phyloP scores from a whole-genome alignment of 2,797 vertebrate genomes.

The Sciurus vulgaris region DNA sequence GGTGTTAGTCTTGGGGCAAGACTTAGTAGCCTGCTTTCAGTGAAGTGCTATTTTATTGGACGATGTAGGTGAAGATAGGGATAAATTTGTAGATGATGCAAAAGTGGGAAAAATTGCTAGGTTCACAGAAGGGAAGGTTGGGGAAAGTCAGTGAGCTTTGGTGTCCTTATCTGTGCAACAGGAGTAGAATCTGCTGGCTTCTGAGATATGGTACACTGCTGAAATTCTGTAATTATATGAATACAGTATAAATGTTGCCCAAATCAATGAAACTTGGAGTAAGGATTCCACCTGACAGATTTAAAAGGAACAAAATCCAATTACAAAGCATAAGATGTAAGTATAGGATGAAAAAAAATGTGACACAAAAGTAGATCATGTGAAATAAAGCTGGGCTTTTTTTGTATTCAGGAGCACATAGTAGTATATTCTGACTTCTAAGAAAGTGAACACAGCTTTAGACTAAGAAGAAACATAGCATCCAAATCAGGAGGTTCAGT shows the following conservation, averaged over 20 bases:
- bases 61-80: neutral
- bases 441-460: neutral
- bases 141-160: neutral
- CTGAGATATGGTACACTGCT: neutral
- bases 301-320: slow-evolving; percentile 22
- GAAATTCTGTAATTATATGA: slow-evolving; percentile 1
- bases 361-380: neutral
- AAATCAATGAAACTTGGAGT: neutral
- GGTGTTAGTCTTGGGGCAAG: neutral
- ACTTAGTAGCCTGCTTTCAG: neutral
- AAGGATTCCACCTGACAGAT: neutral
- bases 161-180: neutral
- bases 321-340: neutral
- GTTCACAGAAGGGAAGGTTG: neutral
- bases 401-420: neutral
- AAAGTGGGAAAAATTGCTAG: neutral
- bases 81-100: neutral
- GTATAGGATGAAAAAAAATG: neutral
- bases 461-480: neutral
- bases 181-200: neutral
- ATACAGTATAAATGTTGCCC: neutral
- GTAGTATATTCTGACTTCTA: neutral
- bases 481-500: neutral
- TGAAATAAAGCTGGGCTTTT: neutral
- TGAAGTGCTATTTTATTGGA: neutral